Evolutionary conservation across 2,888 invertebrate genomes (phyloP), one percentile per base, ranked within the genome.

Genomic region (Oscheius onirici): DNA sequence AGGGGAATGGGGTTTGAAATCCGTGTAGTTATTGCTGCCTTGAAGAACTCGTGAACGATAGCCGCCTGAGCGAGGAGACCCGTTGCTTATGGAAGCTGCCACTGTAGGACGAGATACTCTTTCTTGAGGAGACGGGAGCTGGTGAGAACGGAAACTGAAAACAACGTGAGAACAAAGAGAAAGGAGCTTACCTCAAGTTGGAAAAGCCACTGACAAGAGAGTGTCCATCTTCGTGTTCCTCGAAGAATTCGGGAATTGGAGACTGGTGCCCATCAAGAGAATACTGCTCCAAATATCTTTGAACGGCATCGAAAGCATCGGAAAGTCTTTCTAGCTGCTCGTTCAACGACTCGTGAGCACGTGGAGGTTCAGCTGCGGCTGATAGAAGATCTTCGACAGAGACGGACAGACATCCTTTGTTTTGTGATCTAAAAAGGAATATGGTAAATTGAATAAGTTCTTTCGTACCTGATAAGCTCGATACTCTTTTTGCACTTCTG

Each of bases 401-500:
- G 40, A 82, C 80, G 1, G 82, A 82, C 5, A 82, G 70, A 73
- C 82, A 82, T 28, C 82, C 82, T 52, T 82, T 80, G 74, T 80
- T 80, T 57, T 80, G 82, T 22, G 76, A 75, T 67, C 80, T 74
- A 40, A 20, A 74, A 52, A 3, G 44, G 22, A 44, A 6, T 24
- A 13, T n/a, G 3, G 3, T 10, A 17, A 46, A 46, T 11, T 1
- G 46, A 20, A 46, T 34, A 26, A 26, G 11, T 41, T 6, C 24
- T 8, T 34, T 22, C 51, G 63, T 63, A 85, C 82, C 81, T 73
- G 43, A 86, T 83, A 13, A 86, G 70, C 55, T 83, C 86, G 40
- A 86, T 86, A 60, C 82, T 83, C 74, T 83, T 84, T 58, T 87
- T 84, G 73, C 86, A 86, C 72, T 86, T 86, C 57, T 79, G 76